Base-by-base conservation (phyloP, 1,140 invertebrate genomes). In the Drosophila aff. region DNA sequence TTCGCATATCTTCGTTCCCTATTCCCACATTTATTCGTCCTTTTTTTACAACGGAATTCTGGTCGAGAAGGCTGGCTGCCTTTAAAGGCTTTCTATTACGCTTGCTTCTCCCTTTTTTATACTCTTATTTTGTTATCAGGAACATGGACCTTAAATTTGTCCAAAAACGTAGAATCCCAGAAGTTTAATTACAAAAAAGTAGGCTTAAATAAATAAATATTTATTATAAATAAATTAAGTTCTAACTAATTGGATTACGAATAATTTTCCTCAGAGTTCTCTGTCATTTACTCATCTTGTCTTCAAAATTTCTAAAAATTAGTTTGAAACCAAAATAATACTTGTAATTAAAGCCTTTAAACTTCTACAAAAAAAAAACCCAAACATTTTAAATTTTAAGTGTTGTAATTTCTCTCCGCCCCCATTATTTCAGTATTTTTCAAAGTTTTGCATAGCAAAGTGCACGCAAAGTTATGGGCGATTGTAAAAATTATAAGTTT, bases 401-500 rank as follows among this genome's bases (percentile, higher is more conserved):
- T 5, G 15, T 18, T 38, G 7, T 53, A 47, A 33, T 53, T 43
- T 28, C 5, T 11, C 5, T 33, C 16, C 43, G 10, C 18, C 16
- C 18, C 1, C 13, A 13, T 38, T 38, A 58, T 43, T 60, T 50
- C n/a, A 36, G 21, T n/a, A 40, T 28, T 76, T 58, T 16, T 31
- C 44, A 33, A 53, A 59, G 36, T 43, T 52, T 33, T 53, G 53
- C 38, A 76, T 40, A 44, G 11, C 16, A 61, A 68, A 68, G 68
- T 68, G 74, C 74, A 55, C 64, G 55, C 49, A 53, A 76, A 81
- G 52, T 41, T 66, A 52, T 44, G 52, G 23, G 38, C 46, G 38
- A 50, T 76, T 73, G 53, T 53, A 15, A 53, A 59, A 67, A 66
- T 76, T 76, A 76, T 52, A 73, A 61, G 71, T 76, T 68, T 68